Evolutionary conservation across 23 tunicate genomes (phyloP), one percentile per base, ranked within the genome.

Genomic region (Ascidia mentula): DNA sequence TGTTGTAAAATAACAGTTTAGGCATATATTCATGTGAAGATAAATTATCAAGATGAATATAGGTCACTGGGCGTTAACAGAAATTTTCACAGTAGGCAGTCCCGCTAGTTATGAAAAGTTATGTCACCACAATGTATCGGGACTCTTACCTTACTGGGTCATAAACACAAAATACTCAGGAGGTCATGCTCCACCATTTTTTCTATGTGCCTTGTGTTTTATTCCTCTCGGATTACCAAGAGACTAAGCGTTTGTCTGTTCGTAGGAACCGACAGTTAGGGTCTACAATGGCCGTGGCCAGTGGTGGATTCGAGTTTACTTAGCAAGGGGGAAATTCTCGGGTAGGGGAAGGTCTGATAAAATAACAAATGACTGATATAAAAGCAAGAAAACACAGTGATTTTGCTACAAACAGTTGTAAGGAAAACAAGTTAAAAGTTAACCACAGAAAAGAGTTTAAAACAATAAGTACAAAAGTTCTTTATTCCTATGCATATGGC

Each of bases 251-350:
- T 20, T 28, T 53, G 65, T 28, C 65, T 28, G 65, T 28, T 53
- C 65, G 13, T 53, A 53, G 65, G 65, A 53, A 53, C 65, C 28
- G 65, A 53, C 65, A 53, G 65, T 53, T 53, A 53, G 65, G n/a
- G 65, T 53, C 65, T 53, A 53, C 28, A 53, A 53, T 20, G 65
- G 65, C 65, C 13, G 13, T 28, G 22, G 65, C 65, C 65, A 53
- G 65, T 53, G 22, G 24, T 53, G 65, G 65, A 26, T 20, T 9
- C 65, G 24, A n/a, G n/a, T 53, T 53, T 53, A 53, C 12, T 53
- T 53, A 53, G 7, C 65, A 53, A 53, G 65, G 65, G 24, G 24
- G 24, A 53, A 53, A 53, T 53, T 53, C 65, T 53, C 28, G 65
- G 24, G 65, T n/a, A 5, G 65, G 65, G 65, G 65, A 53, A 20